A percentile compares a stretch with the other conserved stretches of the same genome.
These are phyloP conservation scores for Drosophila takahashii DNA, from an alignment of 1,140 invertebrate species.

Conservation along the genomic window DNA sequence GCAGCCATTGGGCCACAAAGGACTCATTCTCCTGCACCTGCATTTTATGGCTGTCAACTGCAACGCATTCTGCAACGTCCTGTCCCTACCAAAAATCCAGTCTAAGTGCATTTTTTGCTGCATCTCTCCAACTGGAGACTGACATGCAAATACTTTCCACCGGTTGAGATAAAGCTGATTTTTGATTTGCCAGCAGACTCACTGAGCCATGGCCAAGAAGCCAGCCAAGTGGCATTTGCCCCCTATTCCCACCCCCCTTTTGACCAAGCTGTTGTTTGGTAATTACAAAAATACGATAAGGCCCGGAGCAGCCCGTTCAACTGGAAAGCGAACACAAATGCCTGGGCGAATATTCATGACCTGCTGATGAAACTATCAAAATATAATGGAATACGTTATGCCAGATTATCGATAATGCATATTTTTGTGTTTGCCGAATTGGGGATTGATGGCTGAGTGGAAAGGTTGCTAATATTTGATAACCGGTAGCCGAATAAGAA, in stretches of 20 bases:
- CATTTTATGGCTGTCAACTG: conserved; percentile 79
- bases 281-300: conserved; percentile 80
- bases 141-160: conserved; percentile 52
- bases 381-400: conserved; percentile 37
- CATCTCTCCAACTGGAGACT: conserved; percentile 16
- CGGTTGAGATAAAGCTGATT: conserved; percentile 65
- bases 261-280: conserved; percentile 49
- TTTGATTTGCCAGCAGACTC: conserved; percentile 63
- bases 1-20: conserved; percentile 24
- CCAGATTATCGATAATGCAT: conserved; percentile 46
- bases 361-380: conserved; percentile 40
- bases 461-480: conserved; percentile 1
- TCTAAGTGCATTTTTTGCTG: conserved; percentile 65
- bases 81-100: conserved; percentile 17
- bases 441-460: neutral
- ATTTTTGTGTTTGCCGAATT: conserved; percentile 5
- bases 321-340: conserved; percentile 32
- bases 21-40: conserved; percentile 54
- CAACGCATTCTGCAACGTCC: conserved; percentile 58
- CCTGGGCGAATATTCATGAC: conserved; percentile 39
- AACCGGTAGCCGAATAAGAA: conserved; percentile 3
- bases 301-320: conserved; percentile 16
- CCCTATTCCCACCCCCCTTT: conserved; percentile 22
- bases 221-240: conserved; percentile 61
- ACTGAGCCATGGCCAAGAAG: conserved; percentile 62